Base-by-base conservation (phyloP, 2,797 vertebrate genomes). In the Fundulus diaphanus region DNA sequence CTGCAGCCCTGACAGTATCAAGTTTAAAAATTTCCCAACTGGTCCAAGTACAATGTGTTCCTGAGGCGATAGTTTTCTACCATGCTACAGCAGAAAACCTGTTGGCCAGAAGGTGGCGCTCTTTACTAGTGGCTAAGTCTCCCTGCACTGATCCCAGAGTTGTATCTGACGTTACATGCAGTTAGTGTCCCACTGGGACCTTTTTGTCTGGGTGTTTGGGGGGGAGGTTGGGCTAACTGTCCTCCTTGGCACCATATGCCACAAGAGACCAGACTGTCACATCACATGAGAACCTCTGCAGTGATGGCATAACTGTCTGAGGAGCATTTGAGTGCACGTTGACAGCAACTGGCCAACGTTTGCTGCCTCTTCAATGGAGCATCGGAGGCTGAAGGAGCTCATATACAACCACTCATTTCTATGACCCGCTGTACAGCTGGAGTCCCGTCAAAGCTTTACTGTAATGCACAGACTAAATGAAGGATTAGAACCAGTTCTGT, bases 201-300 rank as follows among this genome's bases (percentile, higher is more conserved):
- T 86, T 92, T 40, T 92, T 94, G 92, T 94, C 84, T 86, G 74
- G 70, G 71, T 79, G 80, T 79, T 86, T 52, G 80, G 81, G 68
- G 82, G 82, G 81, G 77, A 86, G 84, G 77, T 85, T 85, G 89
- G 82, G 80, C 74, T 74, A 59, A 79, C 79, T 85, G 84, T 85
- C 85, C 85, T 81, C 78, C 66, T 88, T 91, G 84, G 81, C 56
- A 12, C 90, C 92, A 93, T 93, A 92, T 93, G 92, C 84, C 81
- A 72, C n/a, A 0, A 69, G 75, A 79, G 85, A 70, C 78, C 84
- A 76, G 76, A 29, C 89, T 91, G 91, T 93, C 92, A 89, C 76
- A 82, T 88, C 83, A 54, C 27, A 92, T 93, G 82, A 93, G 68
- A 70, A 72, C 76, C 72, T 67, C 72, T 18, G 49, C 37, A 44